Base-by-base conservation (phyloP, 2,113 vertebrate genomes). In the Thunnus thynnus region DNA sequence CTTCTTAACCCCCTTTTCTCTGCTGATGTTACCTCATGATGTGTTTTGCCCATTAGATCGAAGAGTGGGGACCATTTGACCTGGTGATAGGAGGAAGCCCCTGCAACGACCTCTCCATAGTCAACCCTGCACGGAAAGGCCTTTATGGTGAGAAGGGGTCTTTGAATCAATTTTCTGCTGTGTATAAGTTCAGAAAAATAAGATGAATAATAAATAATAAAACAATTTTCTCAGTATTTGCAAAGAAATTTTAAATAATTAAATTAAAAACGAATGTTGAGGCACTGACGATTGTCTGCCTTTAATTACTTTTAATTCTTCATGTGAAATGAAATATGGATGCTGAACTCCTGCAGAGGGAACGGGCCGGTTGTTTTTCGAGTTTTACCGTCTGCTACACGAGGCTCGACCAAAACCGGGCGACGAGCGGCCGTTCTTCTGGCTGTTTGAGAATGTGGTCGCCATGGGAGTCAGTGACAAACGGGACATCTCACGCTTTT, bases 381-480 rank as follows among this genome's bases (percentile, higher is more conserved):
- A 99, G 95, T 99, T 99, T 80, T 99, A 99, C 89, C 98, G 98
- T 72, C 96, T 99, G 78, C 96, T 99, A 12, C 98, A 99, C 4
- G 97, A 99, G 86, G 97, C 98, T 1, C 95, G 97, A 83, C 98
- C 98, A 47, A 99, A 99, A 88, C 95, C 96, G 4, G 97, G 97
- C 0, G 97, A 99, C 0, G 95, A 96, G 51, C 95, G 98, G 85
- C 98, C 98, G 44, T 99, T 99, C 95, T 99, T 99, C 95, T 99
- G 98, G 98, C 96, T 99, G 83, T 99, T 99, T 4, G 98, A 99
- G 94, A 99, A 99, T 3, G 98, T 99, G 73, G 98, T 99, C 46
- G 97, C 98, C 58, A 99, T 99, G 98, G 98, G 98, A 48, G 97
- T 99, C 80, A 99, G 98, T 63, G 98, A 99, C 96, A 99, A 99